Base-by-base conservation (phyloP, 2,113 vertebrate species). In the Steatornis caripensis region DNA sequence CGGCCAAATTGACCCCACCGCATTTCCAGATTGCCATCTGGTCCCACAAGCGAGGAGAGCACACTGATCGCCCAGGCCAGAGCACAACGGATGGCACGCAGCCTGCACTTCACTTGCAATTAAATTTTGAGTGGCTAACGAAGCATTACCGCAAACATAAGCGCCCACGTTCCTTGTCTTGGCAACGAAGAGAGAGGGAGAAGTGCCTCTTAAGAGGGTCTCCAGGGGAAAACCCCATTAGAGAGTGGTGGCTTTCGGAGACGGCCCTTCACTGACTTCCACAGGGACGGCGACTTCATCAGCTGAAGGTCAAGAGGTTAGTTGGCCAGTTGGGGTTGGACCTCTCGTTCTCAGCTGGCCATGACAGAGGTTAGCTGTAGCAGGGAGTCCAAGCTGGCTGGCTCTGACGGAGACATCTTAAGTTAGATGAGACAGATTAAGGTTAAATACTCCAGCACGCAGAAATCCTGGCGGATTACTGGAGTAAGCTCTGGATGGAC, bases 141-240 rank as follows among this genome's bases (percentile, higher is more conserved):
- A 91, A 87, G 65, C 58, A 4, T 65, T 74, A 9, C 24, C 48
- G 84, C 87, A 72, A 34, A 3, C 34, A 4, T 30, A 55, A 69
- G 79, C 75, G 46, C 2, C 83, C 45, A 27, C 0, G 2, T 12
- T 9, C 34, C 87, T 29, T 22, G 14, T 1, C 26, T 51, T 2
- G 41, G 62, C 58, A 46, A 12, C 0, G 24, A 3, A 18, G 46
- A 18, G 46, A n/a, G 34, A 62, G 21, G 21, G 36, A n/a, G 21
- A 84, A 81, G 51, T 2, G 27, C 15, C 62, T 84, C 39, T 29
- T 4, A 4, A 7, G 2, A 58, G n/a, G 27, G 22, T 65, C 71
- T 84, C 77, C 49, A 20, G 27, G 24, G 72, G 51, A 43, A 77
- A 77, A 64, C 6, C 15, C 46, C 74, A n/a, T 78, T 18, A 27